Percentiles rank a stretch among this genome's conserved stretches.
phyloP scores from a whole-genome alignment of 2,888 invertebrate species.

The Erebia ligea region DNA sequence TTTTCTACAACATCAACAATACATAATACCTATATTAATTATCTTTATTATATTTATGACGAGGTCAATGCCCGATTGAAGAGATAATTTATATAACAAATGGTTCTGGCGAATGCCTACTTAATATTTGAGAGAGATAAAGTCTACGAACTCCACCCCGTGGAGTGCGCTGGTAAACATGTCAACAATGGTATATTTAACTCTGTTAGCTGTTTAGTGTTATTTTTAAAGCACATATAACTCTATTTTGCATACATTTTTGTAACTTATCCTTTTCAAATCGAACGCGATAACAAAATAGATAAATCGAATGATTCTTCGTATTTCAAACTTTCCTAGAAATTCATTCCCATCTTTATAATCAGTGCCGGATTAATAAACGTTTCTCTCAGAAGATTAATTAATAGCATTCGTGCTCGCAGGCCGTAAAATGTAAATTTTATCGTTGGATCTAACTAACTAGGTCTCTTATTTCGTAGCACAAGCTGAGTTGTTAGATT shows the following conservation, averaged over 20 bases:
- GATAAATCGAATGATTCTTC: background rate
- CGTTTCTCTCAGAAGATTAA: slow-evolving; percentile 16
- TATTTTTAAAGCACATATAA: background rate
- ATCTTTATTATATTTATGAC: no score
- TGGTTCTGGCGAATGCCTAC: no score
- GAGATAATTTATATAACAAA: no score
- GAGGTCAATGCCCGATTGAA: no score
- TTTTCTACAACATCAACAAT: background rate
- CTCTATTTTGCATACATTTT: background rate
- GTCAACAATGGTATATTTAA: background rate
- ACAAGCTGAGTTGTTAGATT: slow-evolving; percentile 29
- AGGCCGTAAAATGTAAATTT: slow-evolving; percentile 25
- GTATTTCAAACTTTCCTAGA: background rate
- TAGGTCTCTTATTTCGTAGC: slow-evolving; percentile 34
- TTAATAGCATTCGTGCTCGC: slow-evolving; percentile 26
- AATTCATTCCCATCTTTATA: background rate
- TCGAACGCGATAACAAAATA: background rate
- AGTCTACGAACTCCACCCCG: no score
- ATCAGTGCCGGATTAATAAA: slow-evolving; percentile 2
- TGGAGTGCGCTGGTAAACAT: no score
- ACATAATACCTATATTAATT: no score
- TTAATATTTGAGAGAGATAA: no score
- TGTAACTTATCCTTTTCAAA: background rate
- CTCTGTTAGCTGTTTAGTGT: background rate
- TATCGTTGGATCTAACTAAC: slow-evolving; percentile 31